These are phyloP conservation scores for Cantharis lateralis DNA, from an alignment of 2,888 invertebrate species.

Conservation along the genomic window DNA sequence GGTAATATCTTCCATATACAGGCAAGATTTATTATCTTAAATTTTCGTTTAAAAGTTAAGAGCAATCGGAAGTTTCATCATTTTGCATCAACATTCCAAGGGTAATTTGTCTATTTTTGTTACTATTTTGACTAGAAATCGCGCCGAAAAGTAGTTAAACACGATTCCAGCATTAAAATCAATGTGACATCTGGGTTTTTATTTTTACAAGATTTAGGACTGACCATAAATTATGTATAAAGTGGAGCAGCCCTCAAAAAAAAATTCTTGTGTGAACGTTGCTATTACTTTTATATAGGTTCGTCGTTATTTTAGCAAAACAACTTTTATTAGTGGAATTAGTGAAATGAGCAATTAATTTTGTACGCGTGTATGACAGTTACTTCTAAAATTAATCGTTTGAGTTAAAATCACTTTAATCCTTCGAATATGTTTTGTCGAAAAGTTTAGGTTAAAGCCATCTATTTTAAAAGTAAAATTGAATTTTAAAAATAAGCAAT, in stretches of 20 bases:
- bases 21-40: neutral
- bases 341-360: neutral
- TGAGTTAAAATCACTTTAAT: neutral
- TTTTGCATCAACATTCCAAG: slow-evolving; percentile 1
- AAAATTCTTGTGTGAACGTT: neutral
- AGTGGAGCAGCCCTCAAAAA: slow-evolving; percentile 1
- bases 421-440: neutral
- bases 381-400: neutral
- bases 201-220: slow-evolving; percentile 8
- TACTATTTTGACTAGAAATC: slow-evolving; percentile 25
- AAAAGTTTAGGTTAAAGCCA: neutral
- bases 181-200: slow-evolving; percentile 33
- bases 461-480: neutral
- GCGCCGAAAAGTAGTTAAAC: slow-evolving; percentile 26
- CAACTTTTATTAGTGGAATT: neutral
- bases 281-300: neutral
- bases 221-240: slow-evolving; percentile 25
- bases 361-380: neutral
- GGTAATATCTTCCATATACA: neutral
- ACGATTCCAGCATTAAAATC: slow-evolving; percentile 34
- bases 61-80: slow-evolving; percentile 3
- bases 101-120: slow-evolving; percentile 34
- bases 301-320: neutral
- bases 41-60: neutral
- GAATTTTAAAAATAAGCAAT: neutral